Percentiles rank a stretch among this genome's conserved stretches.
These are phyloP conservation scores for Neosilurus mollespiculum DNA, from an alignment of 2,797 vertebrate species.

Conservation along the genomic window DNA sequence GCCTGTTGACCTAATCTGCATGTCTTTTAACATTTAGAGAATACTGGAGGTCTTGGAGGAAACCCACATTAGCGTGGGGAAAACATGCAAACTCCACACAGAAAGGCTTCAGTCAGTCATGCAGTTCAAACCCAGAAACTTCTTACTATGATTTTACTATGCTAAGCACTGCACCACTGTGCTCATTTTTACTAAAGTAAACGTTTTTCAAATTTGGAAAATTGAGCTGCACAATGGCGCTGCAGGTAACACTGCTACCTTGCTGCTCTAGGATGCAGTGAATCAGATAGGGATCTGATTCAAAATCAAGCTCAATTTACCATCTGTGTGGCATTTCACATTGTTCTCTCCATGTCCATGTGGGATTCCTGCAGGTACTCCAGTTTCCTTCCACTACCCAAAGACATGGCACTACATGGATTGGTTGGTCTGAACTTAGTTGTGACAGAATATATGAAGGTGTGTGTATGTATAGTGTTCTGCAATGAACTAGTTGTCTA, in stretches of 20 bases:
- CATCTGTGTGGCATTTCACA: not conserved
- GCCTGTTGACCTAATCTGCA: no score
- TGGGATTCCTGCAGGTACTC: not conserved
- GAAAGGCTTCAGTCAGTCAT: no score
- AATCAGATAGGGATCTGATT: no score
- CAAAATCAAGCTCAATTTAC: not conserved
- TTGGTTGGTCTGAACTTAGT: not conserved
- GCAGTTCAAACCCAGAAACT: no score
- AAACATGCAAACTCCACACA: no score
- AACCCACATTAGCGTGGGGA: no score
- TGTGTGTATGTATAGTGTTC: not conserved
- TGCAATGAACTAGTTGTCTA: not conserved
- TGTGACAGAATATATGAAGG: not conserved
- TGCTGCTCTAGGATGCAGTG: not conserved
- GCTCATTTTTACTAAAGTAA: no score
- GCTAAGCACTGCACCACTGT: no score
- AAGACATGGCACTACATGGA: not conserved
- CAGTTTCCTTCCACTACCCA: not conserved
- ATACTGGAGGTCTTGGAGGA: no score
- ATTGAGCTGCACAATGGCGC: not conserved
- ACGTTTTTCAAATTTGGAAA: not conserved
- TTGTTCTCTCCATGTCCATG: not conserved
- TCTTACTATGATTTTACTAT: no score
- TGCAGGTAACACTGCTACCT: not conserved
- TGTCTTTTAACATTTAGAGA: no score